These are phyloP conservation scores for Drosophila prolongata DNA, from an alignment of 2,888 invertebrate genomes.

Conservation along the genomic window DNA sequence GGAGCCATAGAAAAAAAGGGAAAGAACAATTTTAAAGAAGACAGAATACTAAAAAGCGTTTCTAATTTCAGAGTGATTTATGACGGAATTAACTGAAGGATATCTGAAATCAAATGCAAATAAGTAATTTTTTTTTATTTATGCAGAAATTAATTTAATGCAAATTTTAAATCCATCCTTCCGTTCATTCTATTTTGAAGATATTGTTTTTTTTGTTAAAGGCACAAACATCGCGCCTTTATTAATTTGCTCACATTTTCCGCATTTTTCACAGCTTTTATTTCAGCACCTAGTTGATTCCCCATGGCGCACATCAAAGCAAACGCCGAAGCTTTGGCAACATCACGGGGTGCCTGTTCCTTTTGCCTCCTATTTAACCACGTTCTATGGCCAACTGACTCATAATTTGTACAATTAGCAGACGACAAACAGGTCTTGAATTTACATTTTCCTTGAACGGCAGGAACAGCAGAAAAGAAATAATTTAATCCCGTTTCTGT, in stretches of 20 bases:
- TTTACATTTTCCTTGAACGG: conserved; percentile 29
- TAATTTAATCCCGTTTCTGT: conserved; percentile 39
- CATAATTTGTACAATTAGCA: conserved; percentile 64
- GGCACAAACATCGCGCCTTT: conserved; percentile 2
- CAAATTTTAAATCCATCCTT: no score
- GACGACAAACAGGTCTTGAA: conserved; percentile 35
- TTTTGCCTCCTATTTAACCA: conserved; percentile 6
- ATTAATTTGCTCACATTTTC: conserved; percentile 32
- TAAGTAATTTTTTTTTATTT: no score
- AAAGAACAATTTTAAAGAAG: no score
- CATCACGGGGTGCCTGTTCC: conserved; percentile 3
- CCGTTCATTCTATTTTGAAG: no score
- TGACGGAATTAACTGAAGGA: no score
- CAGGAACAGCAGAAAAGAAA: conserved; percentile 9
- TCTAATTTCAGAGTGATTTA: no score
- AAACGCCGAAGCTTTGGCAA: conserved; percentile 10
- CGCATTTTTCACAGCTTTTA: conserved; percentile 39
- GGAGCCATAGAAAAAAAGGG: no score
- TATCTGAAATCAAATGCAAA: no score
- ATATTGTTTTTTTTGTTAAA: not conserved
- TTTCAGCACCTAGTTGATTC: conserved; percentile 7
- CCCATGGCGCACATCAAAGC: conserved; percentile 38
- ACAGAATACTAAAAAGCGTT: no score
- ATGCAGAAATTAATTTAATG: no score
- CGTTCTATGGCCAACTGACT: conserved; percentile 23